Percentiles rank a stretch among this genome's conserved stretches.
Conservation (phyloP, 2,888 invertebrate genomes). For the Julus scanicus region DNA sequence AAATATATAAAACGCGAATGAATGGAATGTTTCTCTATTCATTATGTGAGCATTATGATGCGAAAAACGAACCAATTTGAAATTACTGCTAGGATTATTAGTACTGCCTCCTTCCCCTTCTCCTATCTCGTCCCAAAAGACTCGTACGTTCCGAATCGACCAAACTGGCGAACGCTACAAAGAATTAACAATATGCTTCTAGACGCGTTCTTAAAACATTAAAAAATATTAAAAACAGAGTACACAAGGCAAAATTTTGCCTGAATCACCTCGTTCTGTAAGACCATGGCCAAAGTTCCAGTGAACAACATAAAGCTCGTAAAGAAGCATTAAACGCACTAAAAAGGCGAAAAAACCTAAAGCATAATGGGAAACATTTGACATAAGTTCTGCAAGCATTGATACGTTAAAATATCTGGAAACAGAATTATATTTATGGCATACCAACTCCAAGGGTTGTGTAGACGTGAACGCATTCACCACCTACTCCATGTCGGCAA, state of each 20-base stretch:
- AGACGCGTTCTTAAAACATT: not conserved
- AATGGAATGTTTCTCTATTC: too few relatives aligned
- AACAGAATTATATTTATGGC: not conserved
- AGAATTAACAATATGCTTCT: not conserved
- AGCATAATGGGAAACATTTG: not conserved
- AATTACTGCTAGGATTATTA: too few relatives aligned
- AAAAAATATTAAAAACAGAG: not conserved
- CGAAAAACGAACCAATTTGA: too few relatives aligned
- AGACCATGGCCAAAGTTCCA: conserved; percentile 52
- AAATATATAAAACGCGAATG: too few relatives aligned
- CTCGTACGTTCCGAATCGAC: conserved; percentile 50
- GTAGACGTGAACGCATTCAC: conserved; percentile 46
- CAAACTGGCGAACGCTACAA: conserved; percentile 51
- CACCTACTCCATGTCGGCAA: not conserved
- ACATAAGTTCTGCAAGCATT: not conserved
- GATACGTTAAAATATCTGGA: not conserved
- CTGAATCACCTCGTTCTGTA: conserved; percentile 50
- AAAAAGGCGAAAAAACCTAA: conserved; percentile 52
- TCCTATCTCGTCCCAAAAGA: conserved; percentile 52
- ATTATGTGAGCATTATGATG: too few relatives aligned
- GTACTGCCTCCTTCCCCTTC: not conserved
- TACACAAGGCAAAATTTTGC: not conserved
- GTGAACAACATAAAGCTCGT: conserved; percentile 46
- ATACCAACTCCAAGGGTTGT: conserved; percentile 48
- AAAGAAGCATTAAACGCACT: conserved; percentile 46